These are phyloP conservation scores for Buphagus erythrorhynchus DNA, from an alignment of 2,797 vertebrate species.

Conservation along the genomic window DNA sequence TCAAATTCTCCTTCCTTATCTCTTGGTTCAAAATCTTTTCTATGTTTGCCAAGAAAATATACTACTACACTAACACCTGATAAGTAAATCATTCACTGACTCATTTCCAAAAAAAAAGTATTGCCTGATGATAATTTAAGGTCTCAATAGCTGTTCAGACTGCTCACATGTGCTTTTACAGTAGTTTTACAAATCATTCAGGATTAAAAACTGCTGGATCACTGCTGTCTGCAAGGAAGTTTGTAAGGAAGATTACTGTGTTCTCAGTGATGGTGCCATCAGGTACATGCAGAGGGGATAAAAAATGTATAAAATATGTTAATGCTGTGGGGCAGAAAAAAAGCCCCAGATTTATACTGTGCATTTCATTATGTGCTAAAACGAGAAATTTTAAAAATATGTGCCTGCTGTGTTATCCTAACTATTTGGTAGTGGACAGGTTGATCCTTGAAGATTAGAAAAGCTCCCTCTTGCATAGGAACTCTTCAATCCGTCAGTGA, in stretches of 20 bases:
- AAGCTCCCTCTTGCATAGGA: neutral
- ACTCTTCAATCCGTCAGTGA: neutral
- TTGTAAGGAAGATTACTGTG: neutral
- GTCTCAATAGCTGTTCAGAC: neutral
- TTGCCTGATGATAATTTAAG: neutral
- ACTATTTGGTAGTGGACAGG: neutral
- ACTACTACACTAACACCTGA: neutral
- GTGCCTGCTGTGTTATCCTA: neutral
- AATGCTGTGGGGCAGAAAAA: neutral
- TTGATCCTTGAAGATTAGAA: neutral
- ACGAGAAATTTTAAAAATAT: neutral
- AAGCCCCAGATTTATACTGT: neutral
- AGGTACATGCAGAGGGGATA: neutral
- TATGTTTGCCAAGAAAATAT: neutral
- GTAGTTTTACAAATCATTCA: neutral
- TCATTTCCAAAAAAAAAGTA: neutral
- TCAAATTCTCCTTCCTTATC: neutral
- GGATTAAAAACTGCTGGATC: neutral
- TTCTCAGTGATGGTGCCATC: neutral
- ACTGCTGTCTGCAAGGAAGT: neutral
- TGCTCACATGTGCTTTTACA: neutral
- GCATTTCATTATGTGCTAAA: neutral
- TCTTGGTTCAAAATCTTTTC: neutral
- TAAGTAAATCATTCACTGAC: neutral
- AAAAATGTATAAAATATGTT: neutral